Evolutionary conservation across 2,113 vertebrate species (phyloP), one percentile per base, ranked within the genome.

Genomic region (Caloenas nicobarica): DNA sequence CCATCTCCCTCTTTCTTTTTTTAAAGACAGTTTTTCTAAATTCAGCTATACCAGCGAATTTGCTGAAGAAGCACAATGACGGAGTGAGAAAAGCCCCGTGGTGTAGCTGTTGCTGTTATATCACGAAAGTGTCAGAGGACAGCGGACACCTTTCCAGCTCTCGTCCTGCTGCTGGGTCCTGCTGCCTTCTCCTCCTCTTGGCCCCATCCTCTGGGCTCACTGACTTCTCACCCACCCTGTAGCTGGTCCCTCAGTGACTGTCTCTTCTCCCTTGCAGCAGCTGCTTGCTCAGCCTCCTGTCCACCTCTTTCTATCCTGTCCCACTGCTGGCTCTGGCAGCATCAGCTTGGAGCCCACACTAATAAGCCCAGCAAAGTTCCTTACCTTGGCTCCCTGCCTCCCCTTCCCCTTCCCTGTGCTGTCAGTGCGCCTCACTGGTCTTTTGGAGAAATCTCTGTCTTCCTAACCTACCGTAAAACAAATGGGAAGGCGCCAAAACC

Each of bases 1-100:
- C 8, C 1, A 0, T 38, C n/a, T 85, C 40, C 58, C n/a, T 77
- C 54, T 70, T 82, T 88, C 70, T 91, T 46, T 77, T 90, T 66
- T 68, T 80, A 83, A 91, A 95, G 31, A 72, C 1, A 3, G 6
- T 17, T 94, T 88, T 69, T 93, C 81, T n/a, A 21, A 93, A 90
- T 78, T 86, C 62, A 93, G 23, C 61, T 19, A 50, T n/a, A 36
- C 5, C 25, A 82, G 56, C 51, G 83, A 64, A 83, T 80, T 88
- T 3, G 13, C 79, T 88, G 82, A 91, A 78, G 84, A 70, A 95
- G 93, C 62, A 82, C 78, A 66, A 58, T 10, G 28, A 22, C 0
- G 8, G 28, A 0, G 0, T 1, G 1, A 90, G 89, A 80, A 64
- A 77, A 56, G 42, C 42, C 2, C 2, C 0, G 0, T 69, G 54